phyloP scores from a whole-genome alignment of 1,140 invertebrate genomes.

The Zophobas atratus region DNA sequence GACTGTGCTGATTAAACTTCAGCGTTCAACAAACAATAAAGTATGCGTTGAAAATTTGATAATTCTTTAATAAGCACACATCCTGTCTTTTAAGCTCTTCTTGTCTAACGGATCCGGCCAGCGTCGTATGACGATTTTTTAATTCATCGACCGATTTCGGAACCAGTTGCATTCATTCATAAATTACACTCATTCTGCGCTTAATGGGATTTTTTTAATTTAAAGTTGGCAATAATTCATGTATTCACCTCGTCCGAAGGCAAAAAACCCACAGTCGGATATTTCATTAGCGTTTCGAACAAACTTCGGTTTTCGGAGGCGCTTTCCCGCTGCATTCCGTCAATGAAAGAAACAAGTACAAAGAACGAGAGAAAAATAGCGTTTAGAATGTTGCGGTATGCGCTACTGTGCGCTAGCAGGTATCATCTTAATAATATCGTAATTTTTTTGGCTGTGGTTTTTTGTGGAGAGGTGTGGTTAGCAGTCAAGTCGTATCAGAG shows the following conservation, averaged over 20 bases:
- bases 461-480: constrained; percentile 43
- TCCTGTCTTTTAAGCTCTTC: constrained; percentile 52
- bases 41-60: constrained; percentile 62
- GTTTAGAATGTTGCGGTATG: constrained; percentile 45
- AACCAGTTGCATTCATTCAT: constrained; percentile 21
- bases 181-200: constrained; percentile 16
- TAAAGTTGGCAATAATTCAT: not conserved
- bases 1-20: constrained; percentile 46
- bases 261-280: too few species aligned
- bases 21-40: constrained; percentile 44
- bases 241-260: not conserved
- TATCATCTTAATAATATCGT: constrained; percentile 46
- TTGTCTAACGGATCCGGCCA: not conserved
- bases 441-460: constrained; percentile 28
- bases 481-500: constrained; percentile 44
- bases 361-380: constrained; percentile 27
- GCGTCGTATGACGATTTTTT: constrained; percentile 29
- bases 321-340: constrained; percentile 1
- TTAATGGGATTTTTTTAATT: constrained; percentile 27
- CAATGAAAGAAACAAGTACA: constrained; percentile 2
- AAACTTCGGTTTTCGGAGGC: not conserved
- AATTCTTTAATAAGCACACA: constrained; percentile 60
- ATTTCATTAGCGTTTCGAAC: too few species aligned
- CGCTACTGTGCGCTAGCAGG: constrained; percentile 42
- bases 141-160: not conserved